Evolutionary conservation across 2,797 vertebrate species (phyloP).

Genomic region (Clarias platycephalus): DNA sequence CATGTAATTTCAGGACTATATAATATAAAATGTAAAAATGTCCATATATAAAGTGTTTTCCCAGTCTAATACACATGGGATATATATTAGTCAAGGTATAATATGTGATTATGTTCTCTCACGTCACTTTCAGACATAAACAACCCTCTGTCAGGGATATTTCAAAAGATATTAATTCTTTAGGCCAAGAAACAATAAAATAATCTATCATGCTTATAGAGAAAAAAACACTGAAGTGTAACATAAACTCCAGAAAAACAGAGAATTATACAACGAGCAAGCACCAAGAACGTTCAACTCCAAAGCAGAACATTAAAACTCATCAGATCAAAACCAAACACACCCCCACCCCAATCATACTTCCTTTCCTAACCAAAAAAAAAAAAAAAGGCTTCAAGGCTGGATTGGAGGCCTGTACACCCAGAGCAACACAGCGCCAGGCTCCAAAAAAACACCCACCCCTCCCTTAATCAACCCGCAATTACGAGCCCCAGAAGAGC

Average conservation of each 20-base stretch:
- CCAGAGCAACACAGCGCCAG: conserved; percentile 35
- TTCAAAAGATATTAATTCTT: conserved; percentile 9
- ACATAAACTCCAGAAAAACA: conserved; percentile 18
- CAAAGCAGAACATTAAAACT: conserved; percentile 27
- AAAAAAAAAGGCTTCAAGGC: conserved; percentile 16
- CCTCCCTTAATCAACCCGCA: conserved; percentile 59
- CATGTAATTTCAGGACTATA: background rate
- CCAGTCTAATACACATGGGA: too few species aligned
- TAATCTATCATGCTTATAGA: conserved; percentile 10
- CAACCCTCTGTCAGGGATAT: background rate
- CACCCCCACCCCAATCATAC: conserved; percentile 38
- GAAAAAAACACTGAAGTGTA: background rate
- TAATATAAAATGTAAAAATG: background rate
- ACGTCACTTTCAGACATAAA: background rate
- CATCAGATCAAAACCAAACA: conserved; percentile 37
- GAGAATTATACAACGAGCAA: conserved; percentile 12
- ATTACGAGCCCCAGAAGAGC: conserved; percentile 58
- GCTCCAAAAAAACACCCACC: conserved; percentile 52
- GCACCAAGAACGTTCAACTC: conserved; percentile 5
- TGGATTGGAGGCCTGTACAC: conserved; percentile 26
- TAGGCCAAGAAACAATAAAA: conserved; percentile 8
- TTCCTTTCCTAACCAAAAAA: conserved; percentile 34
- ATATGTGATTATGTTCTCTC: background rate
- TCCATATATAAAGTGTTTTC: background rate
- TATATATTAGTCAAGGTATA: background rate